phyloP scores from a whole-genome alignment of 1,140 invertebrate genomes.

The Drosophila punjabiensis region DNA sequence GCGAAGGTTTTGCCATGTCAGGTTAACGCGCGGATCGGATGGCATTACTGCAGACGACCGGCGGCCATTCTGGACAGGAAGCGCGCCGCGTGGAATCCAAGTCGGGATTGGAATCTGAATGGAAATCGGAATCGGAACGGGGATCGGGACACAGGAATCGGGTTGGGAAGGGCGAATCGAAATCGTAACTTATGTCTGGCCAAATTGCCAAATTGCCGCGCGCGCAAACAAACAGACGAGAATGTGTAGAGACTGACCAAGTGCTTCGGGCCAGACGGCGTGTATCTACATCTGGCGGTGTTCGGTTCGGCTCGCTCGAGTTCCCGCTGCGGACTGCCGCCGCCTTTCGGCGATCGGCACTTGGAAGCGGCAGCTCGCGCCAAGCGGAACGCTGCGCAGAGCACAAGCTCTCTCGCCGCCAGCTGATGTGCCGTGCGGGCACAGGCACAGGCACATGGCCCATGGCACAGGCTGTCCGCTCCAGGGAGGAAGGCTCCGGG shows the following conservation, averaged over 20 bases:
- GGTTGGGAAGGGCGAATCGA: conserved; percentile 12
- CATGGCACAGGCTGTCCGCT: background rate
- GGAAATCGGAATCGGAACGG: background rate
- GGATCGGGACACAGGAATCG: background rate
- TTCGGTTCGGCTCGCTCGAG: conserved; percentile 56
- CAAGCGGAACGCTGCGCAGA: conserved; percentile 3
- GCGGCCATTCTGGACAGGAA: conserved; percentile 18
- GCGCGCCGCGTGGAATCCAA: background rate
- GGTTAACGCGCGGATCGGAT: conserved; percentile 30
- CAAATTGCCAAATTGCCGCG: conserved; percentile 26
- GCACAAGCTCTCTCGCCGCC: conserved; percentile 5
- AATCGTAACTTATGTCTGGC: conserved; percentile 17
- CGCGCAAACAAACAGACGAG: conserved; percentile 35
- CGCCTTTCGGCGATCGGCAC: conserved; percentile 17
- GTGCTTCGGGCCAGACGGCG: conserved; percentile 16
- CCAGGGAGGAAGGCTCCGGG: background rate
- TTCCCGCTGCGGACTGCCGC: conserved; percentile 51
- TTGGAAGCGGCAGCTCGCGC: conserved; percentile 15
- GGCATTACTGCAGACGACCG: conserved; percentile 15
- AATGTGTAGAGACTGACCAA: conserved; percentile 32
- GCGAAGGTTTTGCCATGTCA: conserved; percentile 54
- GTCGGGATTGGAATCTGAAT: background rate
- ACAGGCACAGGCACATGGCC: too few species aligned
- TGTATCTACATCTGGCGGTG: conserved; percentile 41
- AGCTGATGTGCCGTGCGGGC: conserved; percentile 4